Conservation (phyloP, 2,888 invertebrate species). For the Anagyrus pseudococci region DNA sequence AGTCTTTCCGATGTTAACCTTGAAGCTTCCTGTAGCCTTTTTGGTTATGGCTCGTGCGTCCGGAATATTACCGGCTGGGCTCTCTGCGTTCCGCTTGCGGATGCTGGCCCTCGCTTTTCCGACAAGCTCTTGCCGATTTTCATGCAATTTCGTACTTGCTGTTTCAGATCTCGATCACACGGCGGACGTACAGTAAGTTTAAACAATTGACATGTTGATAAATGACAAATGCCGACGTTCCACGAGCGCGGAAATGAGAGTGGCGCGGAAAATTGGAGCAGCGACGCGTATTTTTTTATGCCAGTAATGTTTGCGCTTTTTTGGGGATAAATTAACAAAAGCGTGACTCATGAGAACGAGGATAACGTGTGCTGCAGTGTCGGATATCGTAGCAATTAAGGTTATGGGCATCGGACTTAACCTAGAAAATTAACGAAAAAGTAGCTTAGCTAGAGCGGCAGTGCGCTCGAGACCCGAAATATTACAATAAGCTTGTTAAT, state of each 20-base stretch:
- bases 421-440: slow-evolving; percentile 32
- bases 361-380: neutral
- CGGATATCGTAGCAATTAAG: slow-evolving; percentile 17
- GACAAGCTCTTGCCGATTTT: neutral
- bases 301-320: too few relatives aligned
- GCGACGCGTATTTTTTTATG: too few relatives aligned
- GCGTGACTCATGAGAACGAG: too few relatives aligned
- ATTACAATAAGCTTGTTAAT: neutral
- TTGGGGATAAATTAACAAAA: too few relatives aligned
- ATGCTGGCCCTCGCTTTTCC: neutral
- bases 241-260: too few relatives aligned
- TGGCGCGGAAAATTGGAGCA: neutral
- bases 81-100: neutral
- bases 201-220: too few relatives aligned
- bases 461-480: neutral
- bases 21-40: neutral
- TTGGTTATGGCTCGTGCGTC: neutral
- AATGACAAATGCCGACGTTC: too few relatives aligned
- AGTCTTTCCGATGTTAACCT: slow-evolving; percentile 57
- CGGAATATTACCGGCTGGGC: neutral
- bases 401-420: slow-evolving; percentile 34
- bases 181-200: slow-evolving; percentile 97
- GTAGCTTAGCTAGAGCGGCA: too few relatives aligned
- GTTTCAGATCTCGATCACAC: slow-evolving; percentile 93
- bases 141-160: slow-evolving; percentile 41